These are phyloP conservation scores for Cataglyphis rosenhaueri DNA, from an alignment of 2,888 invertebrate genomes.

Conservation along the genomic window DNA sequence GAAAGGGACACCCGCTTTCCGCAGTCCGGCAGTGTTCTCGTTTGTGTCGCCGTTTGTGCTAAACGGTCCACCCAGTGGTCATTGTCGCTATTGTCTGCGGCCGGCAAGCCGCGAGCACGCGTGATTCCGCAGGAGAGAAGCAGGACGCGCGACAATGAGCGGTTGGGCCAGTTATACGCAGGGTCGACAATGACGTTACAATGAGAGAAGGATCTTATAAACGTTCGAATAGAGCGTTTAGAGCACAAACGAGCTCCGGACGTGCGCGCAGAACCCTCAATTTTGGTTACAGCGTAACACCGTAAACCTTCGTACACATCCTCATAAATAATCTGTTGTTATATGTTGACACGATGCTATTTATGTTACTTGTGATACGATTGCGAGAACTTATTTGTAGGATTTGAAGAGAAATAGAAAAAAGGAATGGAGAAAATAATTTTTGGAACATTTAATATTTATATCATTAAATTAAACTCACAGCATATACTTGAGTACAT, in stretches of 20 bases:
- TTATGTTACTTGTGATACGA: neutral
- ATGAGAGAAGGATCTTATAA: slow-evolving; percentile 75
- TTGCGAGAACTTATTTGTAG: neutral
- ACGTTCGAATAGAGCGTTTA: slow-evolving; percentile 58
- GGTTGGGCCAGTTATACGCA: slow-evolving; percentile 78
- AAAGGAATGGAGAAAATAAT: neutral
- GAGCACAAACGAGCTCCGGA: slow-evolving; percentile 15
- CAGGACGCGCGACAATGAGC: slow-evolving; percentile 73
- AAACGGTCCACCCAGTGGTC: slow-evolving; percentile 77
- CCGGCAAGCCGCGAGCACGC: slow-evolving; percentile 74
- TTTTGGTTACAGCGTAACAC: neutral
- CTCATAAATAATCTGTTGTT: neutral
- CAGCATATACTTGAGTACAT: neutral
- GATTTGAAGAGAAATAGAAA: neutral
- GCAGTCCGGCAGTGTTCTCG: slow-evolving; percentile 51
- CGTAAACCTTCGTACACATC: neutral
- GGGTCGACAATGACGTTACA: slow-evolving; percentile 78
- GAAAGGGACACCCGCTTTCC: slow-evolving; percentile 53
- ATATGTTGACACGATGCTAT: neutral
- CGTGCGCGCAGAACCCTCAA: neutral
- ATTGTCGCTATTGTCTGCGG: slow-evolving; percentile 78
- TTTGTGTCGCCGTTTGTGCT: slow-evolving; percentile 62
- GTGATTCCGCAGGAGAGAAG: slow-evolving; percentile 53
- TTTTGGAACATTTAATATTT: neutral
- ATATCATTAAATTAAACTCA: too few relatives aligned